Evolutionary conservation across 2,888 invertebrate genomes (phyloP).

Genomic region (Hypolimnas misippus): DNA sequence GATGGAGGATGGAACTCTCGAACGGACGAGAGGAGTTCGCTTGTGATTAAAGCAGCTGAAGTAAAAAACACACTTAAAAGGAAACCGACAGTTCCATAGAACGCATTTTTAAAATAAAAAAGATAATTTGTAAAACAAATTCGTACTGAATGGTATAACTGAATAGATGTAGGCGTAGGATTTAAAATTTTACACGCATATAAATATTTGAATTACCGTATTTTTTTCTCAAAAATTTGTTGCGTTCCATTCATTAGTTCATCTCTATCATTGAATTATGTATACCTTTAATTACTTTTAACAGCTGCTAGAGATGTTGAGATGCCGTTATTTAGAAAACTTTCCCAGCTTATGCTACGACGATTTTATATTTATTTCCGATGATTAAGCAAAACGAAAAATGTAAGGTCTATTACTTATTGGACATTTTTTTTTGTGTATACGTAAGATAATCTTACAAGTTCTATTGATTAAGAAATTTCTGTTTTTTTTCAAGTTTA

Average conservation of each 20-base stretch:
- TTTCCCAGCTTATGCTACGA: slow-evolving; percentile 26
- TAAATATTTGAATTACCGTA: neutral
- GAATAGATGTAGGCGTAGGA: too few species aligned
- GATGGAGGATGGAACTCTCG: too few species aligned
- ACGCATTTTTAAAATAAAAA: too few species aligned
- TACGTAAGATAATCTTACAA: neutral
- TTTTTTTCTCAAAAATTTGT: neutral
- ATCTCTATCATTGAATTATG: slow-evolving; percentile 13
- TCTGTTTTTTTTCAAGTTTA: too few species aligned
- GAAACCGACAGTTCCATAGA: too few species aligned
- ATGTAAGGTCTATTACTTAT: neutral
- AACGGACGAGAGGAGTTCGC: too few species aligned
- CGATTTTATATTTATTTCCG: slow-evolving; percentile 13
- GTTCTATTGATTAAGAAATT: neutral
- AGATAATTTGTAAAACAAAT: too few species aligned
- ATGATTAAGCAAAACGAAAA: slow-evolving; percentile 33
- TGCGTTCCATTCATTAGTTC: slow-evolving; percentile 8
- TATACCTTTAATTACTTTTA: slow-evolving; percentile 23
- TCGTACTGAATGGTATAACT: too few species aligned
- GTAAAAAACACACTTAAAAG: too few species aligned
- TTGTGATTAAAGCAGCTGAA: too few species aligned
- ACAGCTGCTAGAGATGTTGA: slow-evolving; percentile 22
- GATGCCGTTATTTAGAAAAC: slow-evolving; percentile 33
- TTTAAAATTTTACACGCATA: neutral
- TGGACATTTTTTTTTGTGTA: neutral